These are phyloP conservation scores for Oasisia sp. DNA, from an alignment of 2,888 invertebrate species.

Conservation along the genomic window DNA sequence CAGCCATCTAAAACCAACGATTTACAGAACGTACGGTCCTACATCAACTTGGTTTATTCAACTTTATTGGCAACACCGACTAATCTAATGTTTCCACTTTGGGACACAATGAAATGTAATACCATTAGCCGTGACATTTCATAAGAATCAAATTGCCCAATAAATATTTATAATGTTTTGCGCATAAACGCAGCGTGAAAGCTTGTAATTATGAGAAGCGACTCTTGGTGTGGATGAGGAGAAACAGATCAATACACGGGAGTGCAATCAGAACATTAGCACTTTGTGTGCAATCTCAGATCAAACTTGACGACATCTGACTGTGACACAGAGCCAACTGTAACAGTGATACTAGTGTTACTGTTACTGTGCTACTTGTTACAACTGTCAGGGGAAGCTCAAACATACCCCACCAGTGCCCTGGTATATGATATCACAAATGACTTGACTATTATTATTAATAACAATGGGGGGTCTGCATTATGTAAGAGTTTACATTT, in stretches of 20 bases:
- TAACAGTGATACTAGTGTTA: too few relatives aligned
- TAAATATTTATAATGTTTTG: conserved; percentile 13
- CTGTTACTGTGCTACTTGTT: too few relatives aligned
- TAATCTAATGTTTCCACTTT: not conserved
- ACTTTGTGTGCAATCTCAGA: too few relatives aligned
- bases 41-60: not conserved
- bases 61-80: not conserved
- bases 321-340: not conserved
- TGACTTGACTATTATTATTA: too few relatives aligned
- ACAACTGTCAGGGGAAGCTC: too few relatives aligned
- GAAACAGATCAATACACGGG: not conserved
- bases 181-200: not conserved
- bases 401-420: too few relatives aligned
- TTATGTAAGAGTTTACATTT: too few relatives aligned
- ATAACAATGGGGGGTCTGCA: too few relatives aligned
- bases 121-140: not conserved
- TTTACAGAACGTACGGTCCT: not conserved
- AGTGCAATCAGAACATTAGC: too few relatives aligned
- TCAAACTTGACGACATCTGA: not conserved
- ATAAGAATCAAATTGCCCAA: not conserved
- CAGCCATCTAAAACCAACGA: not conserved
- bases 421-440: too few relatives aligned
- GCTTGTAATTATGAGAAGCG: not conserved
- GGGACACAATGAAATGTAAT: not conserved
- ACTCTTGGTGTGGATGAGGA: not conserved